These are phyloP conservation scores for Poecile atricapillus DNA, from an alignment of 2,113 vertebrate genomes.

Conservation along the genomic window DNA sequence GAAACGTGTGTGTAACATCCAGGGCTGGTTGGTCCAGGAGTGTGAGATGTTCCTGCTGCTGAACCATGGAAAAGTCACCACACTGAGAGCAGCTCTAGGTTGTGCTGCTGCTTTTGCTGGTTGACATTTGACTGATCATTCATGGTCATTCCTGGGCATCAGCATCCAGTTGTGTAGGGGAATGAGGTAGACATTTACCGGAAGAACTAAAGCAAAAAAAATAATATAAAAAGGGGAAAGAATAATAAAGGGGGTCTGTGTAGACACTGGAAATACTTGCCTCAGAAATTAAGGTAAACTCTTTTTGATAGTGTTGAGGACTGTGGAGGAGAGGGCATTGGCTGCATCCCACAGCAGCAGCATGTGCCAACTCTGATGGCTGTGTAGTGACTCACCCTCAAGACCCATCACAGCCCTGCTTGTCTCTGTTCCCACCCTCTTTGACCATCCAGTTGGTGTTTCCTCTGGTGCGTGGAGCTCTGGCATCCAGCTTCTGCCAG, in stretches of 20 bases:
- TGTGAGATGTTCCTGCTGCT: neutral
- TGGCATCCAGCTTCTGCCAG: neutral
- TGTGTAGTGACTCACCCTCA: too few relatives aligned
- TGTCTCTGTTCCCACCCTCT: neutral
- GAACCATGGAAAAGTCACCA: fast-evolving
- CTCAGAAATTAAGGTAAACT: neutral
- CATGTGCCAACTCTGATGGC: neutral
- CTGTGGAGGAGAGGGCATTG: neutral
- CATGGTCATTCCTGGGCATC: fast-evolving
- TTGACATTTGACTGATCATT: neutral
- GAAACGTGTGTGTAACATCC: neutral
- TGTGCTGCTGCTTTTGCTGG: neutral
- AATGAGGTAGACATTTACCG: neutral
- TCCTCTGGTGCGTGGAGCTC: fast-evolving
- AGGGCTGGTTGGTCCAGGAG: neutral
- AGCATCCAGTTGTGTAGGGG: neutral
- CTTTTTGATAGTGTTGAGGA: neutral
- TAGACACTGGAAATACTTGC: neutral
- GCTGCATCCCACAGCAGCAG: neutral
- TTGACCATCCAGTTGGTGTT: neutral
- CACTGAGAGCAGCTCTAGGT: neutral
- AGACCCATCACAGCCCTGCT: neutral
- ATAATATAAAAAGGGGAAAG: too few relatives aligned
- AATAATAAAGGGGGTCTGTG: neutral
- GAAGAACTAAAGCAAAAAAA: neutral